phyloP scores from a whole-genome alignment of 2,797 vertebrate genomes.

The Graptemys geographica region DNA sequence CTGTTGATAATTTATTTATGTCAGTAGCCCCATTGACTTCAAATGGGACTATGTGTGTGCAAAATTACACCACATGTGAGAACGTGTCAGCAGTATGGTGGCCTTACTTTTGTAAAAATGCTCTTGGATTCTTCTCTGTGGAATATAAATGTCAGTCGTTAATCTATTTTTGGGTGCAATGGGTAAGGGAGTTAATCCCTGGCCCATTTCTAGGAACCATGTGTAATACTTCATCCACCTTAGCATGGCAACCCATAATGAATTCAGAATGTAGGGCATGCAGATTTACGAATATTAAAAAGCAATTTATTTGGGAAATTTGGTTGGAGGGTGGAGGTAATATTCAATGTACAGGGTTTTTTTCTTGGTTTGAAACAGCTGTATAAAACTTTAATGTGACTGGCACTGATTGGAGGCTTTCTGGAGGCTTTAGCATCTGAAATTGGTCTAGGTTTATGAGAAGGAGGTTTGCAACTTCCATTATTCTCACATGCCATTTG shows the following conservation, averaged over 20 bases:
- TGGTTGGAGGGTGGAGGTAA: background rate
- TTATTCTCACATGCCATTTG: background rate
- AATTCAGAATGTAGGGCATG: background rate
- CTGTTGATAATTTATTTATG: background rate
- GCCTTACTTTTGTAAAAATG: background rate
- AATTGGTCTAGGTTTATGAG: slow-evolving; percentile 10
- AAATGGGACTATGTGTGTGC: background rate
- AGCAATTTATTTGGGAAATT: background rate
- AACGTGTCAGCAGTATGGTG: background rate
- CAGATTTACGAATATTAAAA: background rate
- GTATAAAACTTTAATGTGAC: background rate
- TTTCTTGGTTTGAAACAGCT: background rate
- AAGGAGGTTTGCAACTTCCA: background rate
- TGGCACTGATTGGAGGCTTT: background rate
- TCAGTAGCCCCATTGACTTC: background rate
- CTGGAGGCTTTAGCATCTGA: background rate
- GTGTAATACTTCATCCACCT: rapidly evolving
- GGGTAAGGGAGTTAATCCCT: background rate
- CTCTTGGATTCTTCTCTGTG: background rate
- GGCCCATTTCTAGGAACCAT: background rate
- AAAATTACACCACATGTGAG: background rate
- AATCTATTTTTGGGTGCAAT: background rate
- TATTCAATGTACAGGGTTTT: background rate
- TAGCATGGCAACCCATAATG: background rate
- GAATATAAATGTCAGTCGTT: background rate